Evolutionary conservation across 2,113 vertebrate genomes (phyloP).

Genomic region (Xyrauchen texanus): DNA sequence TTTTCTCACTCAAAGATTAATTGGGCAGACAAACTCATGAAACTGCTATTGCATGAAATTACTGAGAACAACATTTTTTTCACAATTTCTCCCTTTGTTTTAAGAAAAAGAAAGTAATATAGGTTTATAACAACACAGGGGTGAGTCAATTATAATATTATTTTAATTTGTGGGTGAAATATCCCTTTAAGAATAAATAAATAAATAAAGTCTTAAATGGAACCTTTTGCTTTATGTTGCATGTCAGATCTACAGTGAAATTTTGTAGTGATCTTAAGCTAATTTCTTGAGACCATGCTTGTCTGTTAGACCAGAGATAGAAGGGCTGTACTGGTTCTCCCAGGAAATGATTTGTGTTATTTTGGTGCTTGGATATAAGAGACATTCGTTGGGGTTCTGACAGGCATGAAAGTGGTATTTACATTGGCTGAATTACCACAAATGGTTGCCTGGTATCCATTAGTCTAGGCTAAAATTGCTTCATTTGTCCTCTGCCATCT

Average conservation of each 20-base stretch:
- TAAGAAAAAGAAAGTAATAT: too few species aligned
- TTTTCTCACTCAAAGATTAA: too few species aligned
- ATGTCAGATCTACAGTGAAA: not conserved
- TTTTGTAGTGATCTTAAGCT: not conserved
- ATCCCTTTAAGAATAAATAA: too few species aligned
- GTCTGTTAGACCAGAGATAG: constrained; percentile 1
- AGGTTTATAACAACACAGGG: too few species aligned
- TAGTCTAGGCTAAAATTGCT: constrained; percentile 53
- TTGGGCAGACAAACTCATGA: too few species aligned
- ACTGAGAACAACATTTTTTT: too few species aligned
- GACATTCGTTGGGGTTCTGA: constrained; percentile 36
- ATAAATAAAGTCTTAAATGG: not conserved
- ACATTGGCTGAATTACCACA: constrained; percentile 56
- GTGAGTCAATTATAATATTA: too few species aligned
- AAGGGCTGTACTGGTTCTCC: constrained; percentile 26
- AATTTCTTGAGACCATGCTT: constrained; percentile 17
- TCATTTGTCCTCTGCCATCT: constrained; percentile 62
- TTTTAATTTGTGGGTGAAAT: too few species aligned
- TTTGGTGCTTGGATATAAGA: constrained; percentile 40
- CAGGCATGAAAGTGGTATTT: constrained; percentile 54
- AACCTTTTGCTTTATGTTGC: not conserved
- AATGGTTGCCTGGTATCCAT: constrained; percentile 53
- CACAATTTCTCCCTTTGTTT: too few species aligned
- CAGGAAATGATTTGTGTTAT: constrained; percentile 29
- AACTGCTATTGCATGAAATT: too few species aligned